These are phyloP conservation scores for Meda fulgida DNA, from an alignment of 2,797 vertebrate genomes.

Conservation along the genomic window DNA sequence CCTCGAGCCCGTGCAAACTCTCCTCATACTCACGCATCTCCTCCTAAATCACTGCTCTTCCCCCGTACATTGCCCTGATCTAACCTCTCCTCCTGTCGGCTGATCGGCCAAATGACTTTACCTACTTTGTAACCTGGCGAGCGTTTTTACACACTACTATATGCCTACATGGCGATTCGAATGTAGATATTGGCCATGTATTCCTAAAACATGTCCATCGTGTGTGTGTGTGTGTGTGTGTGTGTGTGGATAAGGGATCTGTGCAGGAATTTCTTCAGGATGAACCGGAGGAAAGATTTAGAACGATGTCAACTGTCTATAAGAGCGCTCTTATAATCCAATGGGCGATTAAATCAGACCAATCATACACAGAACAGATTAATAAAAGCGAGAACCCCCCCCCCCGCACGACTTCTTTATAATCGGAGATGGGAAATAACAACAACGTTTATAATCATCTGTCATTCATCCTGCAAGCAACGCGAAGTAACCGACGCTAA, in stretches of 20 bases:
- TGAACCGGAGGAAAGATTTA: neutral
- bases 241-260: neutral
- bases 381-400: accelerated
- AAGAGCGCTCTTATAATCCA: neutral
- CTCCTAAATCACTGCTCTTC: neutral
- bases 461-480: neutral
- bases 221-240: too few relatives aligned
- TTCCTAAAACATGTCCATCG: neutral
- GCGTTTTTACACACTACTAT: neutral
- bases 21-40: conserved; percentile 36
- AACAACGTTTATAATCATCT: neutral
- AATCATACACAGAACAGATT: neutral
- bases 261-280: conserved; percentile 4
- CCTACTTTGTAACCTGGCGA: neutral
- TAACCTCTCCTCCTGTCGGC: neutral
- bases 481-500: neutral
- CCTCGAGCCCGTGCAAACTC: neutral
- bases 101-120: neutral
- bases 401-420: neutral
- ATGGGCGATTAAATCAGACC: neutral
- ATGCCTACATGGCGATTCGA: neutral
- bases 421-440: neutral
- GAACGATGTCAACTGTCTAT: neutral
- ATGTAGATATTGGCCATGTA: neutral
- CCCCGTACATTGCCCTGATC: neutral